Evolutionary conservation across 2,797 vertebrate species (phyloP).

Genomic region (Tragopan temminckii): DNA sequence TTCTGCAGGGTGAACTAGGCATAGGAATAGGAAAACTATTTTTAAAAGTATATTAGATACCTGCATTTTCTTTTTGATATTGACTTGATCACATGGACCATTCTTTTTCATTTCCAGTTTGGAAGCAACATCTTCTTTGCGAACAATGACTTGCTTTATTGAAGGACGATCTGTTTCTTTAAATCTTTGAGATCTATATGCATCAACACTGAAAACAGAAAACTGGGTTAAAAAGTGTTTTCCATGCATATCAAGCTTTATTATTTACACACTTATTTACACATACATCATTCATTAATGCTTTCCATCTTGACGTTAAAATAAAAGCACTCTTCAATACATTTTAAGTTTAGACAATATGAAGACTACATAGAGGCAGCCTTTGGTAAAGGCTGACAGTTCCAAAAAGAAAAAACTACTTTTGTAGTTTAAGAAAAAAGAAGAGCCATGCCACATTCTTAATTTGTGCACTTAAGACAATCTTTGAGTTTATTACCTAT

Average conservation of each 20-base stretch:
- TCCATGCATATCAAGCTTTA: background rate
- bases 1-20: background rate
- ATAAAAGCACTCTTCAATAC: background rate
- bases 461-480: background rate
- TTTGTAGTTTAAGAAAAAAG: background rate
- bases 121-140: constrained; percentile 89
- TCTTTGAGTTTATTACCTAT: constrained; percentile 85
- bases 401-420: background rate
- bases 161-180: constrained; percentile 89
- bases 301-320: background rate
- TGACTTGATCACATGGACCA: constrained; percentile 78
- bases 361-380: background rate
- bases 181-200: constrained; percentile 93
- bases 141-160: constrained; percentile 91
- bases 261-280: background rate
- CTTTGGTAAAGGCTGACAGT: background rate
- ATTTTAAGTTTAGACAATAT: background rate
- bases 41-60: constrained; percentile 68
- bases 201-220: constrained; percentile 84
- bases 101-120: constrained; percentile 82
- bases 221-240: background rate
- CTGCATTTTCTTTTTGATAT: constrained; percentile 94
- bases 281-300: background rate
- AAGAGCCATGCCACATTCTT: background rate
- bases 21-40: background rate